Evolutionary conservation across 1,140 invertebrate species (phyloP).

Genomic region (Heliconius nattereri): DNA sequence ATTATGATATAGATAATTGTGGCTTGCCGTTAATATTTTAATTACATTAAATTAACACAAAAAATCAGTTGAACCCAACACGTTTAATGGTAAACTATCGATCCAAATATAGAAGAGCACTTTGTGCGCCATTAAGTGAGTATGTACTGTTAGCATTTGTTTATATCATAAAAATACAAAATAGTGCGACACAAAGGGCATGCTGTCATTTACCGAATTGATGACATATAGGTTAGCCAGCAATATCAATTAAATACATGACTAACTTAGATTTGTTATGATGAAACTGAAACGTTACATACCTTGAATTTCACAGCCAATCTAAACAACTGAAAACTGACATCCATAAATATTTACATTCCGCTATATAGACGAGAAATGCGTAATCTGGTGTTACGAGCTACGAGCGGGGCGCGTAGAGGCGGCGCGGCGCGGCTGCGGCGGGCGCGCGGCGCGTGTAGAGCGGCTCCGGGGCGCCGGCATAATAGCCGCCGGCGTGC

Average conservation of each 20-base stretch:
- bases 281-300: slow-evolving; percentile 73
- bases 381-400: slow-evolving; percentile 67
- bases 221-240: slow-evolving; percentile 51
- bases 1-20: not conserved
- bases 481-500: slow-evolving; percentile 62
- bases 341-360: slow-evolving; percentile 81
- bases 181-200: slow-evolving; percentile 67
- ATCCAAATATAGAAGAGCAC: slow-evolving; percentile 76
- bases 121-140: slow-evolving; percentile 69
- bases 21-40: slow-evolving; percentile 26
- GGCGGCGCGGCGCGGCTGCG: slow-evolving; percentile 50
- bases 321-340: slow-evolving; percentile 81
- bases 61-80: slow-evolving; percentile 72
- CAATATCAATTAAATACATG: slow-evolving; percentile 43
- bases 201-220: slow-evolving; percentile 60
- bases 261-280: slow-evolving; percentile 60
- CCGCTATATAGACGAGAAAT: slow-evolving; percentile 63
- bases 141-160: slow-evolving; percentile 63
- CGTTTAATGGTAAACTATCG: slow-evolving; percentile 76
- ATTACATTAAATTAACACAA: slow-evolving; percentile 61
- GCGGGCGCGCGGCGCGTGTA: slow-evolving; percentile 61
- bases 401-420: slow-evolving; percentile 52
- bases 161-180: slow-evolving; percentile 59
- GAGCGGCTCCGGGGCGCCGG: slow-evolving; percentile 65
- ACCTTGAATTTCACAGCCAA: slow-evolving; percentile 81